Evolutionary conservation across 2,888 invertebrate genomes (phyloP).

Genomic region (Epistrophe eligans): DNA sequence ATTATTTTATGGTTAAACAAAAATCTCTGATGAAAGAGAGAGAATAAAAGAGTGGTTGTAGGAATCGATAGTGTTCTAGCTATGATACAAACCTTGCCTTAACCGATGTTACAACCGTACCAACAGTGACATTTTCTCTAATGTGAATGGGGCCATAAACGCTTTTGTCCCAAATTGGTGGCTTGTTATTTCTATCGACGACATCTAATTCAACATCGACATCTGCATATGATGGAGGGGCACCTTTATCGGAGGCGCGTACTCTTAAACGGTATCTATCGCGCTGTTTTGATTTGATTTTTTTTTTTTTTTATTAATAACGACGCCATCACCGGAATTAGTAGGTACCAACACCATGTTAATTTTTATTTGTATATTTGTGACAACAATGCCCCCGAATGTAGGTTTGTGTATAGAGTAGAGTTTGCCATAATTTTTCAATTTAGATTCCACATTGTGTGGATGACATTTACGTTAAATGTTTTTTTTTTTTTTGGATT

Average conservation of each 20-base stretch:
- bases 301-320: conserved; percentile 19
- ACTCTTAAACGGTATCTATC: conserved; percentile 98
- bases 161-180: conserved; percentile 97
- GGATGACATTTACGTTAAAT: conserved; percentile 46
- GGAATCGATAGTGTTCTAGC: conserved; percentile 67
- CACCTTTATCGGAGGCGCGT: conserved; percentile 97
- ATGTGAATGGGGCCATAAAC: conserved; percentile 99
- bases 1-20: conserved; percentile 34
- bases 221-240: conserved; percentile 95
- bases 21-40: conserved; percentile 27
- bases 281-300: conserved; percentile 86
- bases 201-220: conserved; percentile 99
- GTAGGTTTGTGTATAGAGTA: conserved; percentile 28
- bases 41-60: conserved; percentile 67
- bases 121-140: conserved; percentile 99
- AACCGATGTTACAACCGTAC: conserved; percentile 98
- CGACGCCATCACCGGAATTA: conserved; percentile 63
- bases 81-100: conserved; percentile 97
- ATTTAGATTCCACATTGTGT: conserved; percentile 52
- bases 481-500: conserved; percentile 38
- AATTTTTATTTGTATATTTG: not conserved
- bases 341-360: conserved; percentile 68
- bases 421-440: conserved; percentile 31
- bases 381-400: conserved; percentile 47
- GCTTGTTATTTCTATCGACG: conserved; percentile 99